These are phyloP conservation scores for Hesperophylax magnus DNA, from an alignment of 1,140 invertebrate species.

Conservation along the genomic window DNA sequence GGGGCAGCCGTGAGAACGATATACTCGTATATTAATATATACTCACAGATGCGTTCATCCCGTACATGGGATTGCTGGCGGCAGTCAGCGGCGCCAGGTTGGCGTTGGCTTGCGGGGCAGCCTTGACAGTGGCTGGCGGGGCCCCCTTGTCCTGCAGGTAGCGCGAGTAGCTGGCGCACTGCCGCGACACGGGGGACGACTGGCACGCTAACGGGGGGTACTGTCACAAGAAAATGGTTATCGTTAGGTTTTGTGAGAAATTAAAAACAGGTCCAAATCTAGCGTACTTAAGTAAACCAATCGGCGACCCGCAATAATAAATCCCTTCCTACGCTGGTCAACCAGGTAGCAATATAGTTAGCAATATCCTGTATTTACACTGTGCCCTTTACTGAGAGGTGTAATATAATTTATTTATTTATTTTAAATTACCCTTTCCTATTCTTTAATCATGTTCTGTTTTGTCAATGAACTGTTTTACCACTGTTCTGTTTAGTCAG, in stretches of 20 bases:
- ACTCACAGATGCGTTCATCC: not conserved
- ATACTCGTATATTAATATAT: not conserved
- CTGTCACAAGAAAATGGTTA: not conserved
- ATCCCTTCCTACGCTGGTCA: too few relatives aligned
- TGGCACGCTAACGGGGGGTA: conserved; percentile 24
- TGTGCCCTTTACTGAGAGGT: too few relatives aligned
- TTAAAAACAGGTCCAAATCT: not conserved
- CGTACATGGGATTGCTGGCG: conserved; percentile 7
- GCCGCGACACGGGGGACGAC: conserved; percentile 23
- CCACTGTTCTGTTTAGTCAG: not conserved
- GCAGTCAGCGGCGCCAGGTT: not conserved
- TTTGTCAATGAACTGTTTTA: not conserved
- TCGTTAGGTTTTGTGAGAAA: too few relatives aligned
- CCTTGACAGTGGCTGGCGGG: not conserved
- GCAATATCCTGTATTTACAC: too few relatives aligned
- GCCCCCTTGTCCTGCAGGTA: conserved; percentile 37
- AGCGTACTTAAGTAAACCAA: too few relatives aligned
- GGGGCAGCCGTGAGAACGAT: too few relatives aligned
- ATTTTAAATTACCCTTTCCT: too few relatives aligned
- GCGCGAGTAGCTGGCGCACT: conserved; percentile 49
- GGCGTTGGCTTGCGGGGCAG: not conserved
- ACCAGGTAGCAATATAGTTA: too few relatives aligned
- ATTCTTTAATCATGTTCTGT: not conserved
- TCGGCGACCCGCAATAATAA: too few relatives aligned
- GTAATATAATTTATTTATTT: too few relatives aligned